Evolutionary conservation across 2,888 invertebrate genomes (phyloP).

Genomic region (Eupithecia centaureata): DNA sequence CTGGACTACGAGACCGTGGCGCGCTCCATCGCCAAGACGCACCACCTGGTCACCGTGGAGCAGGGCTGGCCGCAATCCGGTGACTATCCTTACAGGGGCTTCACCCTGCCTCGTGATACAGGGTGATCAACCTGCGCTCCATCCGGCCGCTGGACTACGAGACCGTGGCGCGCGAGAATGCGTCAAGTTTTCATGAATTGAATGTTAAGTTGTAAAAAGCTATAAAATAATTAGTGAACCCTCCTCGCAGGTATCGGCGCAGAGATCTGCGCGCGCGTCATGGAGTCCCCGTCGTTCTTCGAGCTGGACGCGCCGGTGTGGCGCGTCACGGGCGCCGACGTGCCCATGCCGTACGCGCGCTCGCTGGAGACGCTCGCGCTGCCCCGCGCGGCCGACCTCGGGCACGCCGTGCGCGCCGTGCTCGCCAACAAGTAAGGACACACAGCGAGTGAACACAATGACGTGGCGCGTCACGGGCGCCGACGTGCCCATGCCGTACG

Average conservation of each 20-base stretch:
- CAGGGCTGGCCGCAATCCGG: constrained; percentile 98
- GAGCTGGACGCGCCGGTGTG: constrained; percentile 97
- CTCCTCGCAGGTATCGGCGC: constrained; percentile 89
- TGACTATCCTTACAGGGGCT: constrained; percentile 50
- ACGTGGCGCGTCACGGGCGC: constrained; percentile 95
- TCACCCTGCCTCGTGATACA: too few species aligned
- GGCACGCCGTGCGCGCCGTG: constrained; percentile 90
- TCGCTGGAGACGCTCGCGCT: constrained; percentile 80
- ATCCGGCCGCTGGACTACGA: constrained; percentile 94
- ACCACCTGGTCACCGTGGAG: constrained; percentile 97
- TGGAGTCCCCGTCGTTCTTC: constrained; percentile 97
- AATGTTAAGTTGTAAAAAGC: too few species aligned
- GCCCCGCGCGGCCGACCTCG: constrained; percentile 90
- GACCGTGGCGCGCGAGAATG: constrained; percentile 88
- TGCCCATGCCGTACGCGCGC: constrained; percentile 98
- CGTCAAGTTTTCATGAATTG: too few species aligned
- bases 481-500: constrained; percentile 99
- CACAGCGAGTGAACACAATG: constrained; percentile 98
- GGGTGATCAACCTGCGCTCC: too few species aligned
- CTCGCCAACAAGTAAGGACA: constrained; percentile 84
- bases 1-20: too few species aligned
- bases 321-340: constrained; percentile 96
- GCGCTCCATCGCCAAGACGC: constrained; percentile 98
- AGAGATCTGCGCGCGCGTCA: constrained; percentile 95
- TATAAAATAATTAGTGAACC: too few species aligned